These are phyloP conservation scores for Brenthis ino DNA, from an alignment of 2,888 invertebrate species.

Conservation along the genomic window DNA sequence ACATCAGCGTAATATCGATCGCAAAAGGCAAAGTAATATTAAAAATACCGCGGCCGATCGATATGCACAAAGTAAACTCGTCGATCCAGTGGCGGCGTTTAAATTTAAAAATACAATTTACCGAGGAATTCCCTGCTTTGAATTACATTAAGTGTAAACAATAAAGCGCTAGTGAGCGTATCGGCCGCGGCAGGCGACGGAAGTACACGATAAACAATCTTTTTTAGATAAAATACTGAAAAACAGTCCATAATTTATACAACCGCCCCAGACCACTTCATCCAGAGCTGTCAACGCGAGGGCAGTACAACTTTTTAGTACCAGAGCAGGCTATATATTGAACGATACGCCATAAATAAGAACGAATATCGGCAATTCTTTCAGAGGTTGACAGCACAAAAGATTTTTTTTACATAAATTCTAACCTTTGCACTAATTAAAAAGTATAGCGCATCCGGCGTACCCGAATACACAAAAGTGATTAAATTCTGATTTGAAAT, in stretches of 20 bases:
- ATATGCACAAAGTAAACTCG: slow-evolving; percentile 66
- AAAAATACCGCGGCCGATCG: slow-evolving; percentile 65
- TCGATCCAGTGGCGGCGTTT: slow-evolving; percentile 59
- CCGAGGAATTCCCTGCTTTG: slow-evolving; percentile 80
- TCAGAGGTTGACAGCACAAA: slow-evolving; percentile 46
- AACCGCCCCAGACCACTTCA: slow-evolving; percentile 61
- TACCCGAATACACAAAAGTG: slow-evolving; percentile 62
- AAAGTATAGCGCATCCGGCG: slow-evolving; percentile 67
- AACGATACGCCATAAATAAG: slow-evolving; percentile 26
- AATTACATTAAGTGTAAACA: slow-evolving; percentile 82
- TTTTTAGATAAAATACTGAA: slow-evolving; percentile 79
- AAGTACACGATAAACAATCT: slow-evolving; percentile 80
- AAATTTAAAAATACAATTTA: slow-evolving; percentile 80
- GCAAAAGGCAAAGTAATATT: slow-evolving; percentile 66
- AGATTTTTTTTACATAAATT: slow-evolving; percentile 30
- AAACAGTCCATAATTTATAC: slow-evolving; percentile 75
- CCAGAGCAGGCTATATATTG: slow-evolving; percentile 22
- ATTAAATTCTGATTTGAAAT: slow-evolving; percentile 75
- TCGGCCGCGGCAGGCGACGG: slow-evolving; percentile 78
- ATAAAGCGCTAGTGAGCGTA: slow-evolving; percentile 79
- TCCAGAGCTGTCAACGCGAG: slow-evolving; percentile 61
- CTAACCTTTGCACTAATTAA: slow-evolving; percentile 78
- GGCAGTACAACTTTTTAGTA: slow-evolving; percentile 43
- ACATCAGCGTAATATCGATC: slow-evolving; percentile 69
- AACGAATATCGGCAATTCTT: slow-evolving; percentile 26